Percentiles rank a stretch among this genome's conserved stretches.
phyloP scores from a whole-genome alignment of 2,113 vertebrate species.

The Poeciliopsis retropinna region DNA sequence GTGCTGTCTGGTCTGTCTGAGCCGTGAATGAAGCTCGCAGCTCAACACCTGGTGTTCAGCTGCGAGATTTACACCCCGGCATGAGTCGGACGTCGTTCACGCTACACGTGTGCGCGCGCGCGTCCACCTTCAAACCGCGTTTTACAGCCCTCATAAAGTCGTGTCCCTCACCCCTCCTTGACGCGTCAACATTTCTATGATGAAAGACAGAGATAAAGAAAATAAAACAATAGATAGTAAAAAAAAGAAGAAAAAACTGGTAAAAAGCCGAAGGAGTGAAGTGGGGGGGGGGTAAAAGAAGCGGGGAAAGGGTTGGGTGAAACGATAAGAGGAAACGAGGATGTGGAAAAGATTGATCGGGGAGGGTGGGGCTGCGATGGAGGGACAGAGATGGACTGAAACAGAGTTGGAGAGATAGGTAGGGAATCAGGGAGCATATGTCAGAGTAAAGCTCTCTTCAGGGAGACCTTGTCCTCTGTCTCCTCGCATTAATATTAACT shows the following conservation, averaged over 20 bases:
- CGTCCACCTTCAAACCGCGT: conserved; percentile 37
- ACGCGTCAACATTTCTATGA: neutral
- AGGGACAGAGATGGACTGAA: conserved; percentile 34
- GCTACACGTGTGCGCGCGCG: neutral
- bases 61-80: conserved; percentile 53
- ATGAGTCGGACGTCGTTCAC: conserved; percentile 9
- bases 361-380: neutral
- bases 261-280: neutral
- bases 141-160: conserved; percentile 49
- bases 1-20: conserved; percentile 19
- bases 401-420: conserved; percentile 50
- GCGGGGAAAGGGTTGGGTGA: conserved; percentile 12
- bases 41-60: conserved; percentile 32
- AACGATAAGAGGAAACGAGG: conserved; percentile 25
- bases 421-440: conserved; percentile 62
- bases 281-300: neutral
- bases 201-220: conserved; percentile 20
- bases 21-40: conserved; percentile 15
- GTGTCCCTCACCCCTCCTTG: conserved; percentile 8
- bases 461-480: conserved; percentile 76
- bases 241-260: neutral
- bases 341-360: conserved; percentile 37
- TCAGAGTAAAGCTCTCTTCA: conserved; percentile 67
- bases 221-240: neutral
- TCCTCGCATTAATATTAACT: conserved; percentile 73